Percentiles rank a stretch among this genome's conserved stretches.
Conservation (phyloP, 2,797 vertebrate species). For the Takifugu rubripes region DNA sequence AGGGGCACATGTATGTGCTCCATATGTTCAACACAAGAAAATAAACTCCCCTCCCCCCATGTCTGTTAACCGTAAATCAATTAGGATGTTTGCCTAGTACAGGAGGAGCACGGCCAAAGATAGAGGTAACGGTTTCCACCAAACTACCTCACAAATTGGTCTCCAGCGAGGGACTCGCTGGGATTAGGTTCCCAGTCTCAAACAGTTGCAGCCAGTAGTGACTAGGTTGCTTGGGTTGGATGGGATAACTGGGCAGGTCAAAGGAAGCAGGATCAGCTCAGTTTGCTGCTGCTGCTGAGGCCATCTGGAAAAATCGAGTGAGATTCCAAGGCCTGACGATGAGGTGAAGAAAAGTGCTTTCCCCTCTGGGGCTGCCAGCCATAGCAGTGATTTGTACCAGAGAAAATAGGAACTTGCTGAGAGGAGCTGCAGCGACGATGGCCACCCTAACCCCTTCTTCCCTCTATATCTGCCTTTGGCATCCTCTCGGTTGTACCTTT, state of each 20-base stretch:
- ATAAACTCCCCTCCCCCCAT: constrained; percentile 5
- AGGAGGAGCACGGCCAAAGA: constrained; percentile 21
- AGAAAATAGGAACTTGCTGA: constrained; percentile 52
- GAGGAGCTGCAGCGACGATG: constrained; percentile 16
- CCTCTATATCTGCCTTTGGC: constrained; percentile 19
- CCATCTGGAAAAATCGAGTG: constrained; percentile 78
- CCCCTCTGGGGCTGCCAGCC: constrained; percentile 61
- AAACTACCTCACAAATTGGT: constrained; percentile 58
- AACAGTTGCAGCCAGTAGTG: constrained; percentile 54
- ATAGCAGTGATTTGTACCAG: constrained; percentile 67
- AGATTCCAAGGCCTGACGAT: constrained; percentile 67
- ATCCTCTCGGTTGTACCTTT: constrained; percentile 38
- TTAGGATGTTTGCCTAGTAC: constrained; percentile 45
- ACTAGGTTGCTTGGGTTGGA: constrained; percentile 46
- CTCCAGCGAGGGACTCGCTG: constrained; percentile 45
- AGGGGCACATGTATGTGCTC: neutral
- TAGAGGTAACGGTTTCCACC: constrained; percentile 48
- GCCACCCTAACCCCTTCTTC: constrained; percentile 10
- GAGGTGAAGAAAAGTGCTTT: constrained; percentile 80
- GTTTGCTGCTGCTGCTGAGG: constrained; percentile 56
- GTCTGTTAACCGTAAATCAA: constrained; percentile 53
- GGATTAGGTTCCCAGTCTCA: constrained; percentile 60
- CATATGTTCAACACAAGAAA: constrained; percentile 3
- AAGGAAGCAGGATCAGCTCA: constrained; percentile 61
- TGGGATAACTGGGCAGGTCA: constrained; percentile 66